These are phyloP conservation scores for Apteryx owenii DNA, from an alignment of 2,113 vertebrate species.

Conservation along the genomic window DNA sequence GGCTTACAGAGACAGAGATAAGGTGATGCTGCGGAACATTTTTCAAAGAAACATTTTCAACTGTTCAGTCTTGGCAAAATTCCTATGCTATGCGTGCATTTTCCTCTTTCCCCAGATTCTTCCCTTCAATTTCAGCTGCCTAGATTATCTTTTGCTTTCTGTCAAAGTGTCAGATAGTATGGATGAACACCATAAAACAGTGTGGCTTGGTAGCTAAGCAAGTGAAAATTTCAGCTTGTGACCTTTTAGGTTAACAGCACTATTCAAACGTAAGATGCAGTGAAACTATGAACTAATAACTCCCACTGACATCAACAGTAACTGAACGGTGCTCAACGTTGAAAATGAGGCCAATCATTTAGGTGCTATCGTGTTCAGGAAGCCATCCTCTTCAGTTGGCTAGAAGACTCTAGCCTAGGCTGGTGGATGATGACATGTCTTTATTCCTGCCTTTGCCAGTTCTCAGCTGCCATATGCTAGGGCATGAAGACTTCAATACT, in stretches of 20 bases:
- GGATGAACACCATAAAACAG: not conserved
- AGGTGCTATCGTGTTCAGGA: not conserved
- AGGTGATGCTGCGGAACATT: not conserved
- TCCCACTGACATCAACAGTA: not conserved
- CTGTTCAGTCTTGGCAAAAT: not conserved
- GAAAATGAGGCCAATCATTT: not conserved
- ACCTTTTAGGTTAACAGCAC: not conserved
- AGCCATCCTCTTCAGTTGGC: not conserved
- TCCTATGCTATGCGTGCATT: not conserved
- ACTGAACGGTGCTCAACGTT: not conserved
- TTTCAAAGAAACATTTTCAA: not conserved
- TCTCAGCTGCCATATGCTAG: not conserved
- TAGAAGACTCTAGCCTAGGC: not conserved
- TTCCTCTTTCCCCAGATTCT: not conserved
- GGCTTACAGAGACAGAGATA: not conserved
- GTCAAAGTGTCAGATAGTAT: not conserved
- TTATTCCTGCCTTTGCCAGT: not conserved
- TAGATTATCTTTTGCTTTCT: not conserved
- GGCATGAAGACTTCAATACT: rapidly evolving
- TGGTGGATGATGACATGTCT: not conserved
- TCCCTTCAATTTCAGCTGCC: not conserved
- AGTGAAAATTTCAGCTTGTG: not conserved
- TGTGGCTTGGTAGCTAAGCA: not conserved
- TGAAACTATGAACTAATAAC: not conserved
- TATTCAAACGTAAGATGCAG: not conserved